Evolutionary conservation across 2,113 vertebrate species (phyloP).

Genomic region (Formicarius rufipectus): DNA sequence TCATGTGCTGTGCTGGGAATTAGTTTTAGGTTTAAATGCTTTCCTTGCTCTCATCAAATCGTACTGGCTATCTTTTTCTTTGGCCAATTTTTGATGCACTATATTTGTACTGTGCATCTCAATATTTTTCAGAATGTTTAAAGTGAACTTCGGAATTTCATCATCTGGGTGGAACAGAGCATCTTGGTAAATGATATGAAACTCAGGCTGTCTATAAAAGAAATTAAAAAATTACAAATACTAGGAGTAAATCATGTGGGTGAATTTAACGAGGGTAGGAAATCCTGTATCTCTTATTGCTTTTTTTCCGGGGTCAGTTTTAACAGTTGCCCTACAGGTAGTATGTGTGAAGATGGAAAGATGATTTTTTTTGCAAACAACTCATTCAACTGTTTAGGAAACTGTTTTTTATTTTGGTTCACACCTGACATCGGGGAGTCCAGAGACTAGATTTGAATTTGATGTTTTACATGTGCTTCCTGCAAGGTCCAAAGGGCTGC

Average conservation of each 20-base stretch:
- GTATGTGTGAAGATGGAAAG: not conserved
- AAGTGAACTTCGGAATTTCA: not conserved
- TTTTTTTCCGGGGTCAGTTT: constrained; percentile 22
- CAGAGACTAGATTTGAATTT: constrained; percentile 28
- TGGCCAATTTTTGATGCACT: not conserved
- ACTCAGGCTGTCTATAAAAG: not conserved
- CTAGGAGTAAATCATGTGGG: not conserved
- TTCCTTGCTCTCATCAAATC: not conserved
- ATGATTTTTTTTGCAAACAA: constrained; percentile 13
- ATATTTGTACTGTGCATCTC: not conserved
- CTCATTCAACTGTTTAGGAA: constrained; percentile 11
- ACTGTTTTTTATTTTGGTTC: constrained; percentile 9
- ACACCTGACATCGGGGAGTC: not conserved
- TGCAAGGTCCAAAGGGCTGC: not conserved
- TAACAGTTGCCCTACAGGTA: not conserved
- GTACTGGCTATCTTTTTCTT: not conserved
- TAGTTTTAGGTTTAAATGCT: constrained; percentile 11
- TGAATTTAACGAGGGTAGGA: not conserved
- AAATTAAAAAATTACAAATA: not conserved
- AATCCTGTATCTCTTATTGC: not conserved
- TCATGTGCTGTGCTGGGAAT: not conserved
- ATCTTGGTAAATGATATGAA: not conserved
- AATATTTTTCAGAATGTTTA: not conserved
- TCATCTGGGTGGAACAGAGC: not conserved
- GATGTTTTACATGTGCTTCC: not conserved